Percentiles rank a stretch among this genome's conserved stretches.
phyloP scores from a whole-genome alignment of 2,797 vertebrate genomes.

The Neoniphon sammara region DNA sequence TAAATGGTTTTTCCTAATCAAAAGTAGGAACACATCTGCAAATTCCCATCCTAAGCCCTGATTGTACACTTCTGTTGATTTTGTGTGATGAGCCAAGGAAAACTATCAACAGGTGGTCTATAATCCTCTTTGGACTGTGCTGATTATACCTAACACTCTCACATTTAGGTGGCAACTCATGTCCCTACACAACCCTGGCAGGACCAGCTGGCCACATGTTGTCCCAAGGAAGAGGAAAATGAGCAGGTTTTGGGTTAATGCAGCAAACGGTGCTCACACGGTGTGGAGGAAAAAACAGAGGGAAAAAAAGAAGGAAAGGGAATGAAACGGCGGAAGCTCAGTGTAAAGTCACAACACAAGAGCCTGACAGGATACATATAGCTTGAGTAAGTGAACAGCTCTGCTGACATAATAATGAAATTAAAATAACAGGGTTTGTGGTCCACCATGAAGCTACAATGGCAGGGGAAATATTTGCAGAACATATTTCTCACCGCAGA shows the following conservation, averaged over 20 bases:
- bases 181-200: slow-evolving; percentile 13
- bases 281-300: neutral
- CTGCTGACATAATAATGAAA: slow-evolving; percentile 58
- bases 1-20: slow-evolving; percentile 54
- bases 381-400: slow-evolving; percentile 45
- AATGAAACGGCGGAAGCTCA: slow-evolving; percentile 21
- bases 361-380: slow-evolving; percentile 41
- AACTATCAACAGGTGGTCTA: slow-evolving; percentile 40
- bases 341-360: slow-evolving; percentile 9
- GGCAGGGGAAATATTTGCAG: slow-evolving; percentile 58
- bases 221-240: neutral
- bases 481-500: slow-evolving; percentile 62
- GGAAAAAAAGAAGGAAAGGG: slow-evolving; percentile 2
- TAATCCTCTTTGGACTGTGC: slow-evolving; percentile 55
- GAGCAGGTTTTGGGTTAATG: slow-evolving; percentile 16
- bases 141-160: slow-evolving; percentile 41
- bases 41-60: slow-evolving; percentile 29
- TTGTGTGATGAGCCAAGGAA: slow-evolving; percentile 59
- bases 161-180: slow-evolving; percentile 40
- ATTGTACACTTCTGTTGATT: slow-evolving; percentile 34
- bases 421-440: slow-evolving; percentile 62
- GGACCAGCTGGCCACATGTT: slow-evolving; percentile 4
- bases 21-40: slow-evolving; percentile 35
- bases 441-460: slow-evolving; percentile 50
- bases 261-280: neutral